phyloP scores from a whole-genome alignment of 2,113 vertebrate species.

The Nyctibius bracteatus region DNA sequence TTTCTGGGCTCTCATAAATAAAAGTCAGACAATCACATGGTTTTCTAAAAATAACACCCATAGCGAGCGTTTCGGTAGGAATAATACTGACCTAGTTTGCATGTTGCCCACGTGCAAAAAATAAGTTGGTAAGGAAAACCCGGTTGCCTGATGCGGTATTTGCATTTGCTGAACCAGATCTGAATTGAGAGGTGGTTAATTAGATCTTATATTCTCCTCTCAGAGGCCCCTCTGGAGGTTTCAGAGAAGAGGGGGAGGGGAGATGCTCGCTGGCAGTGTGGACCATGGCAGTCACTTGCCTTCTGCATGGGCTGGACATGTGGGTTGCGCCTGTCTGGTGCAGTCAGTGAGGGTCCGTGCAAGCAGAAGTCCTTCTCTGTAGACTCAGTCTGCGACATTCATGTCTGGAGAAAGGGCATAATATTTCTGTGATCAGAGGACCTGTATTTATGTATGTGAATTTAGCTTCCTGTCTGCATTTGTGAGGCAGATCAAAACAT shows the following conservation, averaged over 20 bases:
- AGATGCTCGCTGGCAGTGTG: neutral
- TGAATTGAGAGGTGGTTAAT: neutral
- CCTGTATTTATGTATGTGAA: neutral
- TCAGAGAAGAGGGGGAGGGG: neutral
- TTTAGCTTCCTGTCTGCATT: neutral
- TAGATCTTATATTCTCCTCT: neutral
- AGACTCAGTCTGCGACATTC: neutral
- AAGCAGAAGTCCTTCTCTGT: neutral
- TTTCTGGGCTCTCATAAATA: slow-evolving; percentile 44
- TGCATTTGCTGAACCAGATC: neutral
- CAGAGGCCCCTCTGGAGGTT: neutral
- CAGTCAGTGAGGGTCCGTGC: neutral
- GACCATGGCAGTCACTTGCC: neutral
- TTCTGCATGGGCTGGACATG: neutral
- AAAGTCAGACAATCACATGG: slow-evolving; percentile 47
- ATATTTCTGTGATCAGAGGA: neutral
- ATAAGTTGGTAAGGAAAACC: neutral
- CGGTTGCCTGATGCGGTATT: neutral
- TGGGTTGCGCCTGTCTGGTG: neutral
- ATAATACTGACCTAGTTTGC: slow-evolving; percentile 54
- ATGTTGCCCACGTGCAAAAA: neutral
- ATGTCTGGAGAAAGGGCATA: neutral
- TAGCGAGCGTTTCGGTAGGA: neutral
- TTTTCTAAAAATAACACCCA: slow-evolving; percentile 56
- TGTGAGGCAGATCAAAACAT: neutral